These are phyloP conservation scores for Passer montanus DNA, from an alignment of 2,113 vertebrate genomes.

Conservation along the genomic window DNA sequence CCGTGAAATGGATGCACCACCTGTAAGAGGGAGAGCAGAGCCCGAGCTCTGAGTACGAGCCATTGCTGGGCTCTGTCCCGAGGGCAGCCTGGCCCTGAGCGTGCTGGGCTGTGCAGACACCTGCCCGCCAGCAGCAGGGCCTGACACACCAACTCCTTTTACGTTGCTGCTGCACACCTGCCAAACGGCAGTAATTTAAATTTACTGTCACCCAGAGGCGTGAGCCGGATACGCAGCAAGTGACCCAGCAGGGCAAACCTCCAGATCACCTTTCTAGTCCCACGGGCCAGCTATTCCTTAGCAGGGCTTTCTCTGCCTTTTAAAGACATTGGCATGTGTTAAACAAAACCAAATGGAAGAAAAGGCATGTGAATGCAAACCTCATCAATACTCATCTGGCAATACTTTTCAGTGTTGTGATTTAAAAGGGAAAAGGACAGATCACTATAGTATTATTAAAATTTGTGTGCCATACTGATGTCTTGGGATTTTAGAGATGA, in stretches of 20 bases:
- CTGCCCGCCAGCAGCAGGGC: neutral
- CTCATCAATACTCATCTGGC: neutral
- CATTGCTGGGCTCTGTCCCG: neutral
- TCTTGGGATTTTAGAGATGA: neutral
- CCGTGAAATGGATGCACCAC: neutral
- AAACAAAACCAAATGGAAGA: constrained; percentile 14
- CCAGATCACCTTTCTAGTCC: constrained; percentile 53
- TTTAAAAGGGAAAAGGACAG: neutral
- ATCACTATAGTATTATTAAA: neutral
- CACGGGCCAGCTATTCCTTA: neutral
- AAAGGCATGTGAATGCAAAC: neutral
- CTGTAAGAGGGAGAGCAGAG: neutral
- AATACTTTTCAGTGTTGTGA: neutral
- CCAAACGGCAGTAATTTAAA: constrained; percentile 44
- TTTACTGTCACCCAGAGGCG: neutral
- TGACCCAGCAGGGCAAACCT: constrained; percentile 52
- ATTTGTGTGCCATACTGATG: neutral
- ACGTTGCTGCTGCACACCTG: constrained; percentile 31
- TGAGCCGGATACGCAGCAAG: neutral
- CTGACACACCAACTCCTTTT: neutral
- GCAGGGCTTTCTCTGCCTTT: neutral
- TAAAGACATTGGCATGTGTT: neutral
- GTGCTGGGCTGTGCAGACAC: neutral
- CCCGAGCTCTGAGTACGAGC: accelerated
- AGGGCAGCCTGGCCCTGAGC: neutral